Evolutionary conservation across 2,888 invertebrate genomes (phyloP), one percentile per base, ranked within the genome.

Genomic region (Sinohyriopsis cumingii): DNA sequence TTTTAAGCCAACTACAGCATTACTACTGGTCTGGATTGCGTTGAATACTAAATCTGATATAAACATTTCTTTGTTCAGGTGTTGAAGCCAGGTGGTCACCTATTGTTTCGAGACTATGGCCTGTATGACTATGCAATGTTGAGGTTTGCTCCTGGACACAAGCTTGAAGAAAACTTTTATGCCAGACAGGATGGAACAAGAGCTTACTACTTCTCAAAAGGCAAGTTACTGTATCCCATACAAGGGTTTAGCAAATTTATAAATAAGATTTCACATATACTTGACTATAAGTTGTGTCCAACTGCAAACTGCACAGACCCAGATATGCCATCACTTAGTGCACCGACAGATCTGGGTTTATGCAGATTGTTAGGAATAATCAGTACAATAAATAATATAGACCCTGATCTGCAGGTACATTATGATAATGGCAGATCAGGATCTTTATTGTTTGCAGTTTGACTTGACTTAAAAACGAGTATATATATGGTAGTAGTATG

Each of bases 121-220:
- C 91, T 96, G 0, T 95, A 97, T 86, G 99, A 99, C 89, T 96
- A 98, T 95, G 96, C 99, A 0, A 98, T 98, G 91, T 87, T 99
- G 65, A 92, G 99, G 55, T 99, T 99, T 88, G 95, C 95, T 75
- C 93, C 96, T 0, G 98, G 97, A 0, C 94, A 96, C 87, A 98
- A 98, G 90, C 95, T 99, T 65, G 90, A 93, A 0, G 97, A 98
- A 5, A 95, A 97, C 88, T 95, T 97, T 82, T 99, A 99, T 88
- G 95, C 96, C 92, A 91, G 99, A 24, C 98, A 98, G 90, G 99
- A 99, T 93, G 98, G 98, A 1, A 99, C 98, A 0, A 93, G 97
- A 93, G 91, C 91, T 3, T 92, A 89, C 81, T 92, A 91, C 81
- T 92, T 92, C 81, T 86, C 90, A 24, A 75, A 84, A 78, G 91